Percentiles rank a stretch among this genome's conserved stretches.
phyloP scores from a whole-genome alignment of 1,140 invertebrate species.

The Plodia interpunctella region DNA sequence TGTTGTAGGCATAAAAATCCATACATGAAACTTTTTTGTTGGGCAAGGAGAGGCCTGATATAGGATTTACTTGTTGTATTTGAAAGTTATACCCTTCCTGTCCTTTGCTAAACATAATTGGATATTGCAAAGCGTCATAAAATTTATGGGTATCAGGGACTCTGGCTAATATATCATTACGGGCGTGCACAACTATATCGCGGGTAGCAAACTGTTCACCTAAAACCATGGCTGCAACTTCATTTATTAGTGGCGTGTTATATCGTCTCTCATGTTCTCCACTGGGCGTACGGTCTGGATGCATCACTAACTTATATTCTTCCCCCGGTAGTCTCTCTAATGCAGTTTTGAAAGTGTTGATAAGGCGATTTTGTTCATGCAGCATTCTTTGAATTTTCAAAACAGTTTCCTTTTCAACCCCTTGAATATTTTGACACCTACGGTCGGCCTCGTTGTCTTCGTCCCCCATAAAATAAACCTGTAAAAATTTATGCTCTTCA shows the following conservation, averaged over 20 bases:
- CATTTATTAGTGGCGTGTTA: constrained; percentile 40
- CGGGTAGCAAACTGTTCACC: constrained; percentile 30
- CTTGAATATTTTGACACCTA: constrained; percentile 28
- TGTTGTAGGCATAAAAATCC: no score
- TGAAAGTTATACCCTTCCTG: no score
- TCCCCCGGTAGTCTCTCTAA: constrained; percentile 31
- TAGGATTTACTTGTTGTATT: no score
- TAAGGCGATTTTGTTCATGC: no score
- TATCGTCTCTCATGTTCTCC: no score
- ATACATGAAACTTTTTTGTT: no score
- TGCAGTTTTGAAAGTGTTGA: constrained; percentile 35
- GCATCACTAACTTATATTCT: constrained; percentile 32
- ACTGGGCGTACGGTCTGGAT: constrained; percentile 26
- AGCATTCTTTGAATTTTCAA: constrained; percentile 33
- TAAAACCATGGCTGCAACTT: constrained; percentile 33
- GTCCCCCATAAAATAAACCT: no score
- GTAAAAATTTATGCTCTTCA: constrained; percentile 44
- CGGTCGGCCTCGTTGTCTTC: constrained; percentile 29
- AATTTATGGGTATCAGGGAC: constrained; percentile 35
- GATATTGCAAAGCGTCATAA: no score
- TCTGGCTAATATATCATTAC: constrained; percentile 23
- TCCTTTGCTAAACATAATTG: no score
- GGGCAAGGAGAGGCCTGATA: no score
- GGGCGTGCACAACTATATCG: constrained; percentile 31
- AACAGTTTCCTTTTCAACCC: constrained; percentile 26